Conservation (phyloP, 2,797 vertebrate genomes). For the Parauchenoglanis ngamensis region DNA sequence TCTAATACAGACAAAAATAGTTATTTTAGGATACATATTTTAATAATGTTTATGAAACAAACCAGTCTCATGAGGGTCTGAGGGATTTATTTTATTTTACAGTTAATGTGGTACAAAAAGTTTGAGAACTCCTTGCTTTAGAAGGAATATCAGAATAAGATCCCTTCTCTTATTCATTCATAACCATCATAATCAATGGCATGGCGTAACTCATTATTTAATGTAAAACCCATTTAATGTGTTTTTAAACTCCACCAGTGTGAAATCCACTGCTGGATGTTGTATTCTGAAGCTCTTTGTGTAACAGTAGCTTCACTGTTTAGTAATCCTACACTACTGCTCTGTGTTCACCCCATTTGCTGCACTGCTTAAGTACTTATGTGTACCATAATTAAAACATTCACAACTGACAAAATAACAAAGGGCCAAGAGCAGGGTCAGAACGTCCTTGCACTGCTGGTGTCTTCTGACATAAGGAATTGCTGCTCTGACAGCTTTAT, state of each 20-base stretch:
- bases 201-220: background rate
- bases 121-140: background rate
- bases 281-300: slow-evolving; percentile 13
- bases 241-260: slow-evolving; percentile 4
- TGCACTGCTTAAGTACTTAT: slow-evolving; percentile 36
- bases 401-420: slow-evolving; percentile 9
- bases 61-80: background rate
- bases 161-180: background rate
- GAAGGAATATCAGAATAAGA: background rate
- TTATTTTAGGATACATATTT: background rate
- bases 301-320: slow-evolving; percentile 9
- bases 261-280: background rate
- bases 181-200: background rate
- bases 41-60: background rate
- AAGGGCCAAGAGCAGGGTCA: background rate
- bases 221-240: background rate
- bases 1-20: background rate
- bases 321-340: slow-evolving; percentile 1
- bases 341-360: slow-evolving; percentile 15
- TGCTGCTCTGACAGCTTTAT: background rate
- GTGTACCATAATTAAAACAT: slow-evolving; percentile 20
- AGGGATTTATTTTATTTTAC: background rate
- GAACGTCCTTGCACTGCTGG: slow-evolving; percentile 14
- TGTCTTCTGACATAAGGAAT: slow-evolving; percentile 1
- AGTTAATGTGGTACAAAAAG: background rate